A percentile compares a stretch with the other conserved stretches of the same genome.
These are phyloP conservation scores for Stenolophus ochropezus DNA, from an alignment of 2,888 invertebrate genomes.

Conservation along the genomic window DNA sequence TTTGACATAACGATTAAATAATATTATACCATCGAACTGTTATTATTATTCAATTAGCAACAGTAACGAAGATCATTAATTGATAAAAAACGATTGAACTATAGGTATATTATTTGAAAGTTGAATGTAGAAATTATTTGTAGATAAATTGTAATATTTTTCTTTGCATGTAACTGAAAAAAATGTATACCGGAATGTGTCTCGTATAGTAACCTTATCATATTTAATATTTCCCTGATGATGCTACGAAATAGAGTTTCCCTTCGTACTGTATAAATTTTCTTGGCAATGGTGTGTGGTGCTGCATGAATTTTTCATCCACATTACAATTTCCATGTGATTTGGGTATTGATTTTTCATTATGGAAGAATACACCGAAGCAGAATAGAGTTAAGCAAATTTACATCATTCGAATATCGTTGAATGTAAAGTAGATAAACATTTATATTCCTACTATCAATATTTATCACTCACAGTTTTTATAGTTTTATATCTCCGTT, in stretches of 20 bases:
- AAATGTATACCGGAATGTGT: too few relatives aligned
- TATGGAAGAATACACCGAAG: conserved; percentile 19
- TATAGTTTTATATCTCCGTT: conserved; percentile 1
- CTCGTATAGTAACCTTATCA: neutral
- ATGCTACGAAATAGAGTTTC: neutral
- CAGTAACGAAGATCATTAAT: too few relatives aligned
- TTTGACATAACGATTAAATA: too few relatives aligned
- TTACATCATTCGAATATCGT: conserved; percentile 31
- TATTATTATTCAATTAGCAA: too few relatives aligned
- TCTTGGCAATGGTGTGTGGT: neutral
- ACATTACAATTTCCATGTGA: conserved; percentile 50
- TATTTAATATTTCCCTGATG: neutral
- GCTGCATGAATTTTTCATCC: conserved; percentile 50
- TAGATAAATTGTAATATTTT: too few relatives aligned
- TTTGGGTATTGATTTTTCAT: conserved; percentile 48
- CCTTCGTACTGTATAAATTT: neutral
- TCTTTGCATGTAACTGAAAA: too few relatives aligned
- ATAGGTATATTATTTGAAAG: too few relatives aligned
- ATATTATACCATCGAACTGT: too few relatives aligned
- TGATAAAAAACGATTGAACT: too few relatives aligned
- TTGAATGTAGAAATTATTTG: too few relatives aligned
- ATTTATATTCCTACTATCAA: conserved; percentile 29
- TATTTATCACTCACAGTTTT: neutral
- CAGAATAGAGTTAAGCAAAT: conserved; percentile 23
- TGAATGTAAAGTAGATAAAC: conserved; percentile 40